Evolutionary conservation across 2,888 invertebrate genomes (phyloP).

Genomic region (Apocheima hispidaria): DNA sequence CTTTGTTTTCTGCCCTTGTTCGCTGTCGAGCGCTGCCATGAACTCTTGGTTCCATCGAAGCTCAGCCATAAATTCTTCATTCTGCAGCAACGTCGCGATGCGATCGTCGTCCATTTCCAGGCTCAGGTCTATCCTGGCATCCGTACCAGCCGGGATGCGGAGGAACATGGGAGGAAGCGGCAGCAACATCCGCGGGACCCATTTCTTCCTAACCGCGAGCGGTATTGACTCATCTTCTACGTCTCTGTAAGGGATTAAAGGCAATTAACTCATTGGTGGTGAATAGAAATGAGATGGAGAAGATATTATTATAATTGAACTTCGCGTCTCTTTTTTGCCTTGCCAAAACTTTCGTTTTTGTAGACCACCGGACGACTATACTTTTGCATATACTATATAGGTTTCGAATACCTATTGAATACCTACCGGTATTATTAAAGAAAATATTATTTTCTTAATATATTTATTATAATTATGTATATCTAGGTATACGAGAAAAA

Average conservation of each 20-base stretch:
- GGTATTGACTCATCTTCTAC: conserved; percentile 77
- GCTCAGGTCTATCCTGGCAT: conserved; percentile 79
- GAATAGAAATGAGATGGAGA: not conserved
- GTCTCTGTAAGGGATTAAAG: conserved; percentile 62
- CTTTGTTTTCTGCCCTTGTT: conserved; percentile 85
- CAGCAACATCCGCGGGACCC: conserved; percentile 93
- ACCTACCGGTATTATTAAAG: too few species aligned
- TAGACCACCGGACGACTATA: too few species aligned
- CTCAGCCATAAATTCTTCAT: conserved; percentile 96
- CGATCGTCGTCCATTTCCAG: conserved; percentile 93
- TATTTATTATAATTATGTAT: too few species aligned
- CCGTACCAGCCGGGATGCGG: conserved; percentile 85
- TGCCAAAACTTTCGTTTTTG: conserved; percentile 4
- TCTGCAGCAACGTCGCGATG: conserved; percentile 94
- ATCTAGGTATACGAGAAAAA: too few species aligned
- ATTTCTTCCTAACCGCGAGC: conserved; percentile 84
- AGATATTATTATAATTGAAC: not conserved
- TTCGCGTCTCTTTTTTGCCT: not conserved
- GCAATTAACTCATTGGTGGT: not conserved
- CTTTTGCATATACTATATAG: too few species aligned
- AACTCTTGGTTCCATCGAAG: conserved; percentile 95
- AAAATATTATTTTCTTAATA: too few species aligned
- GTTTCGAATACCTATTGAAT: too few species aligned
- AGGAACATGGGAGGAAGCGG: conserved; percentile 93
- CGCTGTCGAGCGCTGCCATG: conserved; percentile 92